Evolutionary conservation across 2,113 vertebrate genomes (phyloP).

Genomic region (Erythrocebus patas): DNA sequence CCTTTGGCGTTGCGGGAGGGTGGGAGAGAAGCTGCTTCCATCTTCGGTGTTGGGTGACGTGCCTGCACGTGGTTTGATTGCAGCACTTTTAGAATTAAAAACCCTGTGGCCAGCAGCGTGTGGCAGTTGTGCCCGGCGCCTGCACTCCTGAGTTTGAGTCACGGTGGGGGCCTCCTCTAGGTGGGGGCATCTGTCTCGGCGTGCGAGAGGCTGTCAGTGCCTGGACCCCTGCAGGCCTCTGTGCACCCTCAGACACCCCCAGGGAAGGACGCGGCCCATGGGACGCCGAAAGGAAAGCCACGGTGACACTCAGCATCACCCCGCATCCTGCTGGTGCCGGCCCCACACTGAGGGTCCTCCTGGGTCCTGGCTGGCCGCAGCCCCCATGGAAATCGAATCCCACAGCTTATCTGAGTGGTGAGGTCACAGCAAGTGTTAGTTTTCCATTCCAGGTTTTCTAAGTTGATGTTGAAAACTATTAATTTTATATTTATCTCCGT

Average conservation of each 20-base stretch:
- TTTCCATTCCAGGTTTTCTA: not conserved
- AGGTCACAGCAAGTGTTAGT: not conserved
- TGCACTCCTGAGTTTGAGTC: not conserved
- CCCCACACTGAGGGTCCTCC: not conserved
- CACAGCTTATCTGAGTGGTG: not conserved
- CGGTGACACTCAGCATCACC: not conserved
- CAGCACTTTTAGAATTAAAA: not conserved
- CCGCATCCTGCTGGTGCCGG: accelerated
- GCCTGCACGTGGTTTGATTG: not conserved
- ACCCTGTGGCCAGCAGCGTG: too few relatives aligned
- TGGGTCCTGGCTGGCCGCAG: not conserved
- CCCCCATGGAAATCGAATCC: not conserved
- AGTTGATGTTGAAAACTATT: not conserved
- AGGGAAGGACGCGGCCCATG: not conserved
- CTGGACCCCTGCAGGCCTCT: not conserved
- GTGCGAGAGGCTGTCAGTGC: not conserved
- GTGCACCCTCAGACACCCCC: not conserved
- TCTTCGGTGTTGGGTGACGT: too few relatives aligned
- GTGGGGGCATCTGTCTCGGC: not conserved
- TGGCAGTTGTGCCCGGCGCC: accelerated
- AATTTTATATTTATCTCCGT: not conserved
- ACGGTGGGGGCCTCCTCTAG: not conserved
- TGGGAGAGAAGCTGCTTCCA: not conserved
- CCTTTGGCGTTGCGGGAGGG: not conserved
- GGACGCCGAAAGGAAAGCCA: not conserved